phyloP scores from a whole-genome alignment of 1,140 invertebrate species.

The Sminthurinus signatus region DNA sequence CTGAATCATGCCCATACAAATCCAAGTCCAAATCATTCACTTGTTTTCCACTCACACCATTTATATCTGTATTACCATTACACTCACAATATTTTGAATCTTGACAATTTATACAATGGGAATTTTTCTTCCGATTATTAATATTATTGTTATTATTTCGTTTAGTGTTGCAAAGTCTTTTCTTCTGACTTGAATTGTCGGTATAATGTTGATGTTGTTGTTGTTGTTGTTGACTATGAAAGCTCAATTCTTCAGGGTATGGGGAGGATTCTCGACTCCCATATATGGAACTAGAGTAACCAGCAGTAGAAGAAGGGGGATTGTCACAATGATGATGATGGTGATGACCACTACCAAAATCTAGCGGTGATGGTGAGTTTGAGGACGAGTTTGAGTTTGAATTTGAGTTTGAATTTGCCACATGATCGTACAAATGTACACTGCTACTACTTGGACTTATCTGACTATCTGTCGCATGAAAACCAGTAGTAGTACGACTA shows the following conservation, averaged over 20 bases:
- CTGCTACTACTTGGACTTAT: slow-evolving; percentile 1
- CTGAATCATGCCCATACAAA: slow-evolving; percentile 34
- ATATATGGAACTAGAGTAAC: slow-evolving; percentile 7
- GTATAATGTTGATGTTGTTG: too few species aligned
- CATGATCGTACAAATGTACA: slow-evolving; percentile 17
- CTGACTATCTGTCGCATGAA: slow-evolving; percentile 1
- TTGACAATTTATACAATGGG: too few species aligned
- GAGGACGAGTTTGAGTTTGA: not conserved
- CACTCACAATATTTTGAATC: too few species aligned
- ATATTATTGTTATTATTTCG: too few species aligned
- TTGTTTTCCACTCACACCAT: not conserved
- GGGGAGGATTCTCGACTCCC: slow-evolving; percentile 25
- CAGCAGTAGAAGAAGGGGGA: too few species aligned
- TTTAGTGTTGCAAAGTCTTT: too few species aligned
- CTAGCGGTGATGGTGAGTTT: slow-evolving; percentile 2
- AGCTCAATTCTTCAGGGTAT: too few species aligned
- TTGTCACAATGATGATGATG: too few species aligned
- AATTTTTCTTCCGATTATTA: too few species aligned
- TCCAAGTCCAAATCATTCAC: slow-evolving; percentile 6
- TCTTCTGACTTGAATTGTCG: not conserved
- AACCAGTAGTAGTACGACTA: slow-evolving; percentile 19
- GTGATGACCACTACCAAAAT: too few species aligned
- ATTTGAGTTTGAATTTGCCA: not conserved
- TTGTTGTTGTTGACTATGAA: too few species aligned
- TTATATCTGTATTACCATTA: too few species aligned